Percentiles rank a stretch among this genome's conserved stretches.
Evolutionary conservation across 2,797 vertebrate species (phyloP).

Genomic region (Dryobates pubescens): DNA sequence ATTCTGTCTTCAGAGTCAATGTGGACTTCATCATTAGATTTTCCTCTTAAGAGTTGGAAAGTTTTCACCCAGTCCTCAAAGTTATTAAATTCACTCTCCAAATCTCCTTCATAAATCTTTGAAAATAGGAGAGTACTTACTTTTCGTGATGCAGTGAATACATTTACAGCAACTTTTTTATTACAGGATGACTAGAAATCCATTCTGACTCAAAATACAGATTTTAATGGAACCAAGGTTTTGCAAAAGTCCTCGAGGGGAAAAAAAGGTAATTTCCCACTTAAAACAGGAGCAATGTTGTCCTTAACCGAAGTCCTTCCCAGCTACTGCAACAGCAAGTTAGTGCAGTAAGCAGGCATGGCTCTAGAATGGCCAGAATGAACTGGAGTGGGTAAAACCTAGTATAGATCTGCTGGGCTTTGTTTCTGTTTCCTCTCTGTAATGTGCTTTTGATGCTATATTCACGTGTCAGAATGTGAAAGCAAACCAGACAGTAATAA

Average conservation of each 20-base stretch:
- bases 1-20: conserved; percentile 84
- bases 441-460: not conserved
- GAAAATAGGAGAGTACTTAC: conserved; percentile 22
- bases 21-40: conserved; percentile 88
- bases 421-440: not conserved
- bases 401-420: not conserved
- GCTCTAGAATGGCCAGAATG: not conserved
- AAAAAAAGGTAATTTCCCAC: not conserved
- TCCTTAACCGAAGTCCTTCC: not conserved
- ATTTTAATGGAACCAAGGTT: conserved; percentile 22
- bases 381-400: not conserved
- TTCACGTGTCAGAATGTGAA: not conserved
- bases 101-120: conserved; percentile 92
- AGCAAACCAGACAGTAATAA: not conserved
- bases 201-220: not conserved
- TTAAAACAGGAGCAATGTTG: not conserved
- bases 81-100: conserved; percentile 90
- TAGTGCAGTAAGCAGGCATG: not conserved
- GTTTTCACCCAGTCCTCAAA: conserved; percentile 98
- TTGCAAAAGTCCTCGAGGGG: conserved; percentile 2
- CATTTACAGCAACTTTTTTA: conserved; percentile 40
- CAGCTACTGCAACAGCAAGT: not conserved
- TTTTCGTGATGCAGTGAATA: not conserved
- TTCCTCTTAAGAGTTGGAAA: conserved; percentile 91
- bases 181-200: conserved; percentile 19